These are phyloP conservation scores for Trachurus trachurus DNA, from an alignment of 2,797 vertebrate genomes.

Conservation along the genomic window DNA sequence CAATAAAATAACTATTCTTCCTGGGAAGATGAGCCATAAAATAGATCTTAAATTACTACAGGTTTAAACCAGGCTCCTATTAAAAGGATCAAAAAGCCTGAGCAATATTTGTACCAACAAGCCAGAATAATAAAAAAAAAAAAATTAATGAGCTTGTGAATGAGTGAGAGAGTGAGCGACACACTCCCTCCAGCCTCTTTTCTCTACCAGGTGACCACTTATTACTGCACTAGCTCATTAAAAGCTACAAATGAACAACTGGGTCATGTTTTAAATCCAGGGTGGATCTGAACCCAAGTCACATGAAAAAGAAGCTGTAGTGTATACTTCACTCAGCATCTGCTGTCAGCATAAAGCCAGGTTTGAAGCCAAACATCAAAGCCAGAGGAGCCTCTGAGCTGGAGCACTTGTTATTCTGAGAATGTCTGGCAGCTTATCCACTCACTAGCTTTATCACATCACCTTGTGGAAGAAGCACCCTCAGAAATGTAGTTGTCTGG, in stretches of 20 bases:
- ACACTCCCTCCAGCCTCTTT: slow-evolving; percentile 21
- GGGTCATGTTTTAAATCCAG: slow-evolving; percentile 57
- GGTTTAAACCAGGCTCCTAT: slow-evolving; percentile 41
- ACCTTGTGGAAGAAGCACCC: slow-evolving; percentile 80
- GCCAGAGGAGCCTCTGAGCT: slow-evolving; percentile 75
- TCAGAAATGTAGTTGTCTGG: slow-evolving; percentile 67
- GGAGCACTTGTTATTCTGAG: slow-evolving; percentile 82
- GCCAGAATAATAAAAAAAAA: slow-evolving; percentile 3
- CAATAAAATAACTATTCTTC: slow-evolving; percentile 37
- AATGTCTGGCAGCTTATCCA: slow-evolving; percentile 80
- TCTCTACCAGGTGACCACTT: slow-evolving; percentile 46
- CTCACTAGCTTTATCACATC: slow-evolving; percentile 82
- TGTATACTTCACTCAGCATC: slow-evolving; percentile 75
- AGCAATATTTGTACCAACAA: slow-evolving; percentile 51
- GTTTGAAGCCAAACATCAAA: slow-evolving; percentile 83
- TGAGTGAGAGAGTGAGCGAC: slow-evolving; percentile 20
- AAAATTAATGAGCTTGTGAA: not conserved
- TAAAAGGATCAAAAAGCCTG: slow-evolving; percentile 25
- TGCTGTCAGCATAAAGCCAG: slow-evolving; percentile 80
- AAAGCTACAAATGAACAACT: slow-evolving; percentile 57
- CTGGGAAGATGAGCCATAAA: slow-evolving; percentile 61
- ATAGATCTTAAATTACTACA: slow-evolving; percentile 47
- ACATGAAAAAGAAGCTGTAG: slow-evolving; percentile 58
- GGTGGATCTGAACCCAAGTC: slow-evolving; percentile 55
- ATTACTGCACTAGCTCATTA: slow-evolving; percentile 53